Percentiles rank a stretch among this genome's conserved stretches.
Conservation (phyloP, 2,113 vertebrate species). For the Potamarius usumacintae region DNA sequence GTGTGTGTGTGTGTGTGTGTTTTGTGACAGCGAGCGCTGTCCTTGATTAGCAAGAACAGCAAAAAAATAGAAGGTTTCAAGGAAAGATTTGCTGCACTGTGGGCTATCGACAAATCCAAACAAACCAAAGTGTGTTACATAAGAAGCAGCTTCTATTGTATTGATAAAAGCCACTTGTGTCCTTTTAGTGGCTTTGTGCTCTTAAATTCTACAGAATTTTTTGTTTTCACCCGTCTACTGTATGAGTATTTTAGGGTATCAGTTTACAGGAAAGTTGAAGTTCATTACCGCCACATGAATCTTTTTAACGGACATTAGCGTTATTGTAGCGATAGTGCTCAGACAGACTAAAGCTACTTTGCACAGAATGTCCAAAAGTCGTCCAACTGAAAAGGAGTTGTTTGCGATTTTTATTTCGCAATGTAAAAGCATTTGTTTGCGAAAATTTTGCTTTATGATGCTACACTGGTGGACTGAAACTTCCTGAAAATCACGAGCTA, state of each 20-base stretch:
- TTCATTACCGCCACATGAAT: neutral
- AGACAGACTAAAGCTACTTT: neutral
- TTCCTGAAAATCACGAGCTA: neutral
- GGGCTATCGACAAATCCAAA: conserved; percentile 25
- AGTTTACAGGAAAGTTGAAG: neutral
- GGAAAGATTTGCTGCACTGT: conserved; percentile 19
- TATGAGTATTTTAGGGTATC: neutral
- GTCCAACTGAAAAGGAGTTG: neutral
- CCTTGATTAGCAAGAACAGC: conserved; percentile 37
- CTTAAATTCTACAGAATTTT: neutral
- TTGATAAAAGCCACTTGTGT: neutral
- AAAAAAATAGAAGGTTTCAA: neutral
- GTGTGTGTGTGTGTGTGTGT: conserved; percentile 40
- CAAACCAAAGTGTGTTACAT: conserved; percentile 16
- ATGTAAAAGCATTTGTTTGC: neutral
- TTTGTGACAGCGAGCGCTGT: conserved; percentile 48
- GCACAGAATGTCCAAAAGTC: neutral
- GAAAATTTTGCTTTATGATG: neutral
- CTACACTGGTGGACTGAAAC: neutral
- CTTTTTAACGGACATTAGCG: neutral
- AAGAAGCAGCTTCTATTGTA: neutral
- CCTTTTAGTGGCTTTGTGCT: neutral
- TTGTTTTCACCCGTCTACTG: neutral
- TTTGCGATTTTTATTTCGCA: neutral
- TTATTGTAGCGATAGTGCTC: neutral